Evolutionary conservation across 2,797 vertebrate genomes (phyloP), one percentile per base, ranked within the genome.

Genomic region (Urosaurus nigricauda): DNA sequence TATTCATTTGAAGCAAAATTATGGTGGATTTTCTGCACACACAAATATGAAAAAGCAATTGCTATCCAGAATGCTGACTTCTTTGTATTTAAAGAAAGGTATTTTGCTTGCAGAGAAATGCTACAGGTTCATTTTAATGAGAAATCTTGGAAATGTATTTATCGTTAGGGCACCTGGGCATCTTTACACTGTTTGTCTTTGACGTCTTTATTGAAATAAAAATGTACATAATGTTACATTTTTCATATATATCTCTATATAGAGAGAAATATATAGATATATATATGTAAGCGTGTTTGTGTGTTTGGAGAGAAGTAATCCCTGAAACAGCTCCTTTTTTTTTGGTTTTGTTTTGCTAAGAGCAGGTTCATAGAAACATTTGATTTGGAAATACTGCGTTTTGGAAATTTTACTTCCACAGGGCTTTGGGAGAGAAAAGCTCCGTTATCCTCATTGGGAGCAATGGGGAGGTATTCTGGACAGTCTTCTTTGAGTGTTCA

Each of bases 141-240:
- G 96, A 97, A n/a, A 96, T 97, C 97, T 98, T 98, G 98, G 97
- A 97, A 97, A 97, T 98, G 98, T 98, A 98, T 98, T 98, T 98
- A 98, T 98, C 98, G 98, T 98, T 97, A 98, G 97, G 98, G 95
- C 97, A 98, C 96, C 97, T 96, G 96, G 95, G 96, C 97, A 97
- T 98, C 98, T 98, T 98, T 98, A 97, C 97, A 97, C 97, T 98
- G 97, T 97, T 94, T 96, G 96, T 97, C 97, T 98, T 83, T 98
- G 96, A 80, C 97, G 97, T 97, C 96, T 97, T 97, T 97, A 97
- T 97, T 97, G 96, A 97, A 97, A 97, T 97, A 97, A 97, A n/a
- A 97, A 96, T 97, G 97, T 97, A 97, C 95, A 97, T 95, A 96
- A 97, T 90, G 90, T 97, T 95, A 97, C 96, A 96, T n/a, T 77